Evolutionary conservation across 1,140 invertebrate species (phyloP).

Genomic region (Odontomachus brunneus): DNA sequence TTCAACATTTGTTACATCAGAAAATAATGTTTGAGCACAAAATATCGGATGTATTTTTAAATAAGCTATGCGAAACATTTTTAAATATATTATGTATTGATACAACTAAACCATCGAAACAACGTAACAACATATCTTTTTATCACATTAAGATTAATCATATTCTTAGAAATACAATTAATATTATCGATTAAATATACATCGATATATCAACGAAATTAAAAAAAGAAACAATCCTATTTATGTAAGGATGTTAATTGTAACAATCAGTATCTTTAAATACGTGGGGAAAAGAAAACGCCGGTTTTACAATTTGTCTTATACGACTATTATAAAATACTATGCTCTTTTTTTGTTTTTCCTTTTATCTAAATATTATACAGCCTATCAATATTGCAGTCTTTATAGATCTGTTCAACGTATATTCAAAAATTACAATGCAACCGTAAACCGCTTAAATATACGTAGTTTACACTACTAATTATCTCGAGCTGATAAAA

Average conservation of each 20-base stretch:
- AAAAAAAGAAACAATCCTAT: not conserved
- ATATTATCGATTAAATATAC: conserved; percentile 7
- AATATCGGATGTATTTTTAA: too few relatives aligned
- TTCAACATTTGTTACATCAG: too few relatives aligned
- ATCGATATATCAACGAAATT: conserved; percentile 4
- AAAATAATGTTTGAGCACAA: too few relatives aligned
- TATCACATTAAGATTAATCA: too few relatives aligned
- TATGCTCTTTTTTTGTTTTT: not conserved
- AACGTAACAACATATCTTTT: too few relatives aligned
- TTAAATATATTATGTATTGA: too few relatives aligned
- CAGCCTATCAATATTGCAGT: conserved; percentile 12
- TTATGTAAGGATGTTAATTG: not conserved
- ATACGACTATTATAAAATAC: conserved; percentile 20
- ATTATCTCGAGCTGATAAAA: conserved; percentile 45
- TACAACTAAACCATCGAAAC: too few relatives aligned
- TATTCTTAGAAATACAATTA: not conserved
- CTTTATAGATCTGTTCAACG: conserved; percentile 3
- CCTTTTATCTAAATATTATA: not conserved
- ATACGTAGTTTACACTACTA: conserved; percentile 2
- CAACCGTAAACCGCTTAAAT: conserved; percentile 7
- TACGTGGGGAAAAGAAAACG: not conserved
- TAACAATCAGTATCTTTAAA: conserved; percentile 12
- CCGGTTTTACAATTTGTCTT: not conserved
- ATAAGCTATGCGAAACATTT: too few relatives aligned
- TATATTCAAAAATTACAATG: conserved; percentile 55